Base-by-base conservation (phyloP, 2,113 vertebrate species). In the Eubucco bourcierii region DNA sequence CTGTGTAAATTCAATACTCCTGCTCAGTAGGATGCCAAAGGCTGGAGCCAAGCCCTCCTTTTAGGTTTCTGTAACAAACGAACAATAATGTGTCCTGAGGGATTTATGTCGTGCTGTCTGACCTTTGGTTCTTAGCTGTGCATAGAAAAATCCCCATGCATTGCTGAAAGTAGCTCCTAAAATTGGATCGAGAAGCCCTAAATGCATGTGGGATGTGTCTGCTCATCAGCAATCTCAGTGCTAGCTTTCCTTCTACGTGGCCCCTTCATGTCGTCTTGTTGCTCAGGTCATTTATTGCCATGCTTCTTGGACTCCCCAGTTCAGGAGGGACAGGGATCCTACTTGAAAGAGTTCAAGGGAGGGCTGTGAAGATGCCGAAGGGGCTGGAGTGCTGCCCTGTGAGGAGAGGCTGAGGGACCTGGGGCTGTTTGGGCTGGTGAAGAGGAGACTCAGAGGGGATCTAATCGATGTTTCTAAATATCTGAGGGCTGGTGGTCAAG, bases 41-140 rank as follows among this genome's bases (percentile, higher is more conserved):
- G 63, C 76, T 94, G 78, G 86, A 94, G 75, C 90, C 68, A n/a
- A 96, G 88, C 70, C 29, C 65, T 86, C 12, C 92, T 87, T 90
- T 90, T 61, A 76, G 80, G 65, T 95, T 94, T 86, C 67, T 84
- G 10, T 78, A 91, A 80, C 80, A 91, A 95, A 90, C 39, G 83
- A 93, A 90, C 93, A 87, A 87, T 75, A 77, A 88, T n/a, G 31
- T 12, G 25, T 88, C 88, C 56, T 83, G 10, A 3, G 85, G 84
- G 84, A 85, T 87, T 95, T 93, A 23, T 86, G 66, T 82, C 64
- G 6, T 28, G 75, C 64, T 87, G 84, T 76, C 87, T 4, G 58
- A 9, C 75, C 65, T 85, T 90, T 24, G 6, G 37, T 33, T 93
- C 93, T 94, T 95, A 94, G 74, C 93, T 94, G 37, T 87, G 75